Evolutionary conservation across 1,140 invertebrate genomes (phyloP).

Genomic region (Pseudachorutes palmiensis): DNA sequence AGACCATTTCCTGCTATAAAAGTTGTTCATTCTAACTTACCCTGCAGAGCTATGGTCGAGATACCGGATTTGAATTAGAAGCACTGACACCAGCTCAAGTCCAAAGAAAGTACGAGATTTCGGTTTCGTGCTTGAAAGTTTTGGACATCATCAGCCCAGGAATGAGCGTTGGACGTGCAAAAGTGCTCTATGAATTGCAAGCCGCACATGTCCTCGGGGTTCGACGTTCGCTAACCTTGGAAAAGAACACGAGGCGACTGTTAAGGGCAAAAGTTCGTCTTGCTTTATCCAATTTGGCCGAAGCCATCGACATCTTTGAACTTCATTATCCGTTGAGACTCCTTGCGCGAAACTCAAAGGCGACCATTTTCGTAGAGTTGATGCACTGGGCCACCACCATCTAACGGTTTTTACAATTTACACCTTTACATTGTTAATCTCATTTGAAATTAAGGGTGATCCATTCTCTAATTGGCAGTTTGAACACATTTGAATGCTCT

Average conservation of each 20-base stretch:
- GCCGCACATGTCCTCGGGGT: slow-evolving; percentile 32
- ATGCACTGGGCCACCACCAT: too few species aligned
- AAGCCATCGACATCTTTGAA: slow-evolving; percentile 35
- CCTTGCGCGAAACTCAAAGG: slow-evolving; percentile 25
- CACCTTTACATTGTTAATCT: too few species aligned
- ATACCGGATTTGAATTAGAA: slow-evolving; percentile 55
- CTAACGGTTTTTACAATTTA: too few species aligned
- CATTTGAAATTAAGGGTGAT: too few species aligned
- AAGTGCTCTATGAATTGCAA: slow-evolving; percentile 35
- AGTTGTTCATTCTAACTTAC: slow-evolving; percentile 9
- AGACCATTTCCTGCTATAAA: neutral
- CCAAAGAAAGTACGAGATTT: slow-evolving; percentile 65
- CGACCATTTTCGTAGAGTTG: slow-evolving; percentile 27
- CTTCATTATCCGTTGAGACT: slow-evolving; percentile 30
- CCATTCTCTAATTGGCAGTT: too few species aligned
- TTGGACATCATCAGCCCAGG: slow-evolving; percentile 67
- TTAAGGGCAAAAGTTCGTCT: slow-evolving; percentile 23
- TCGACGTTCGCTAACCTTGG: slow-evolving; percentile 20
- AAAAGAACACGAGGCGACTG: slow-evolving; percentile 25
- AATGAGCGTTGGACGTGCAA: slow-evolving; percentile 59
- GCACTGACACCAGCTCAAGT: slow-evolving; percentile 60
- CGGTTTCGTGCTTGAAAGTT: slow-evolving; percentile 57
- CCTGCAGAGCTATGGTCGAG: slow-evolving; percentile 33
- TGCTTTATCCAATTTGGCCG: slow-evolving; percentile 22
- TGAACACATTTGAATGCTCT: too few species aligned